Evolutionary conservation across 2,888 invertebrate species (phyloP).

Genomic region (Acleris laterana): DNA sequence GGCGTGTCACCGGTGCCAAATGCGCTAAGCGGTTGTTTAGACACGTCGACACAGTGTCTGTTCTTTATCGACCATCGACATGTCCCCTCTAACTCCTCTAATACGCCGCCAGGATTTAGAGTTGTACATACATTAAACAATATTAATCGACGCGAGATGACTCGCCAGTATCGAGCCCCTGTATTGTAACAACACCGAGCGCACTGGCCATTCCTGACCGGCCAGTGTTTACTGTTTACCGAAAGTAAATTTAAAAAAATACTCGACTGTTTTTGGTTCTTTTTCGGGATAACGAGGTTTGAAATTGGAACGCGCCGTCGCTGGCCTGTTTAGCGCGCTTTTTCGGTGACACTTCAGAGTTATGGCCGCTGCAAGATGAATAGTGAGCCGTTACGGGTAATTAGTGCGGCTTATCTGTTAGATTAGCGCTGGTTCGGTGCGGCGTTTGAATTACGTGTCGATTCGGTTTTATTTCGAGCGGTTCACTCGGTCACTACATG

Average conservation of each 20-base stretch:
- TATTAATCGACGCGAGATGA: constrained; percentile 78
- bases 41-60: constrained; percentile 32
- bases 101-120: constrained; percentile 70
- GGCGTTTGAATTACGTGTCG: constrained; percentile 44
- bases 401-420: constrained; percentile 66
- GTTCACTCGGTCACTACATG: constrained; percentile 47
- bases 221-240: constrained; percentile 53
- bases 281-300: constrained; percentile 71
- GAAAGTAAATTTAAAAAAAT: constrained; percentile 61
- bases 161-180: constrained; percentile 65
- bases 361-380: constrained; percentile 58
- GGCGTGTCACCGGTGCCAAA: background rate
- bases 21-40: constrained; percentile 15
- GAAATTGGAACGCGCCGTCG: constrained; percentile 75
- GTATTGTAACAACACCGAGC: constrained; percentile 62
- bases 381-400: constrained; percentile 61
- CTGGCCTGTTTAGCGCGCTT: constrained; percentile 67
- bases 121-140: constrained; percentile 68
- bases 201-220: constrained; percentile 44
- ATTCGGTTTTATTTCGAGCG: constrained; percentile 40
- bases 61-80: constrained; percentile 32
- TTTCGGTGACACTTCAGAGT: constrained; percentile 64
- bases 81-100: constrained; percentile 65
- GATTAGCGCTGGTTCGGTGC: constrained; percentile 55
- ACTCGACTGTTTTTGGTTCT: constrained; percentile 51